phyloP scores from a whole-genome alignment of 2,113 vertebrate species.

The Salvator merianae region DNA sequence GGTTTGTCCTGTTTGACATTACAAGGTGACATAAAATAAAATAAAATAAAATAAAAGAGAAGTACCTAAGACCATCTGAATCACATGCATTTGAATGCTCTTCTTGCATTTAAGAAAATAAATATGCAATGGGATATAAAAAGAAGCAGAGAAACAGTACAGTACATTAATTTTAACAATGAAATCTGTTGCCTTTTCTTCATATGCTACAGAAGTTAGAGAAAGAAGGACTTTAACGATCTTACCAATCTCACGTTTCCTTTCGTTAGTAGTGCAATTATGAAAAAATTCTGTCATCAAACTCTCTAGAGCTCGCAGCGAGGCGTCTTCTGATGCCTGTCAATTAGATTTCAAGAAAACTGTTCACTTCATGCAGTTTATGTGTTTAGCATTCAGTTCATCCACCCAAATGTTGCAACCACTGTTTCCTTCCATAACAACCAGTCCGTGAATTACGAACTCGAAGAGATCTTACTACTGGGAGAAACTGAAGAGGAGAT shows the following conservation, averaged over 20 bases:
- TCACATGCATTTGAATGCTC: not conserved
- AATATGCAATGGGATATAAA: not conserved
- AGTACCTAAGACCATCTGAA: too few species aligned
- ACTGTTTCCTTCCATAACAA: too few species aligned
- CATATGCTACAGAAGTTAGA: not conserved
- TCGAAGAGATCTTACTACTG: too few species aligned
- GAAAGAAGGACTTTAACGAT: not conserved
- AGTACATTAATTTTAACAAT: not conserved
- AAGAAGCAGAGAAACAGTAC: not conserved
- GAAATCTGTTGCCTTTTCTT: not conserved
- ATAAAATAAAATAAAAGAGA: too few species aligned
- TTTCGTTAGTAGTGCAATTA: slow-evolving; percentile 93
- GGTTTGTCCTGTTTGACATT: not conserved
- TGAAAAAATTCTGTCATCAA: slow-evolving; percentile 99
- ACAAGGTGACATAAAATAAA: not conserved
- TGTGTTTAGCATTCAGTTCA: not conserved
- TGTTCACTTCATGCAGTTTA: not conserved
- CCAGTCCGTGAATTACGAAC: too few species aligned
- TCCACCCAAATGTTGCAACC: too few species aligned
- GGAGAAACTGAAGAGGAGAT: too few species aligned
- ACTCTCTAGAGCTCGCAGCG: slow-evolving; percentile 90
- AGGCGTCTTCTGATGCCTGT: slow-evolving; percentile 93
- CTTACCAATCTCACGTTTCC: slow-evolving; percentile 97
- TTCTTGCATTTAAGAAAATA: not conserved
- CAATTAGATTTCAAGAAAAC: slow-evolving; percentile 26